A percentile compares a stretch with the other conserved stretches of the same genome.
phyloP scores from a whole-genome alignment of 2,113 vertebrate species.

The Lasiurus cinereus region DNA sequence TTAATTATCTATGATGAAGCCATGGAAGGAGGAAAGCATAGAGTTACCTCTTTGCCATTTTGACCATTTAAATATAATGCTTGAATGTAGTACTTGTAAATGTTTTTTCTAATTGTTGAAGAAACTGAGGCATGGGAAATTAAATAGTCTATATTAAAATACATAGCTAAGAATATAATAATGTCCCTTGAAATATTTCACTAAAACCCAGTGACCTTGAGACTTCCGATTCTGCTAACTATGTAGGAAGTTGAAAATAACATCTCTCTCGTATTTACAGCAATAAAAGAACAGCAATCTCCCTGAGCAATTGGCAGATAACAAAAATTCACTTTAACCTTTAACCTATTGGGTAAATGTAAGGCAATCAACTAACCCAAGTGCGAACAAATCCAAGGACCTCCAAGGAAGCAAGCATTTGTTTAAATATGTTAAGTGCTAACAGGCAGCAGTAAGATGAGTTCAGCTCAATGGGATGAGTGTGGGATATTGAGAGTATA shows the following conservation, averaged over 20 bases:
- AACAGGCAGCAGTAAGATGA: not conserved
- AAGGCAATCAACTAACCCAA: not conserved
- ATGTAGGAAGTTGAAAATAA: not conserved
- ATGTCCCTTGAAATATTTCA: not conserved
- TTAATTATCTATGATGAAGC: not conserved
- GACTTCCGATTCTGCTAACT: not conserved
- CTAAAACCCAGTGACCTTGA: not conserved
- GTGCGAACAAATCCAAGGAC: not conserved
- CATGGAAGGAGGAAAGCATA: not conserved
- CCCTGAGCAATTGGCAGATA: not conserved
- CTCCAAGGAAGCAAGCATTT: not conserved
- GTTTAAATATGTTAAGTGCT: not conserved
- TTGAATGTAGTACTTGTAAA: not conserved
- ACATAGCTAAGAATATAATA: not conserved
- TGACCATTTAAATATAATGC: not conserved
- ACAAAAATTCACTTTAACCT: not conserved
- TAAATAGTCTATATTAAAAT: not conserved
- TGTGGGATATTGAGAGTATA: not conserved
- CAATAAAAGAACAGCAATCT: not conserved
- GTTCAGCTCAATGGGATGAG: not conserved
- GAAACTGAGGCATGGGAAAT: not conserved
- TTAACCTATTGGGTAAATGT: not conserved
- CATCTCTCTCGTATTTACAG: not conserved
- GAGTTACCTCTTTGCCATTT: not conserved
- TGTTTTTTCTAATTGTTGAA: not conserved